Evolutionary conservation across 2,113 vertebrate genomes (phyloP), one percentile per base, ranked within the genome.

Genomic region (Cavia aperea): DNA sequence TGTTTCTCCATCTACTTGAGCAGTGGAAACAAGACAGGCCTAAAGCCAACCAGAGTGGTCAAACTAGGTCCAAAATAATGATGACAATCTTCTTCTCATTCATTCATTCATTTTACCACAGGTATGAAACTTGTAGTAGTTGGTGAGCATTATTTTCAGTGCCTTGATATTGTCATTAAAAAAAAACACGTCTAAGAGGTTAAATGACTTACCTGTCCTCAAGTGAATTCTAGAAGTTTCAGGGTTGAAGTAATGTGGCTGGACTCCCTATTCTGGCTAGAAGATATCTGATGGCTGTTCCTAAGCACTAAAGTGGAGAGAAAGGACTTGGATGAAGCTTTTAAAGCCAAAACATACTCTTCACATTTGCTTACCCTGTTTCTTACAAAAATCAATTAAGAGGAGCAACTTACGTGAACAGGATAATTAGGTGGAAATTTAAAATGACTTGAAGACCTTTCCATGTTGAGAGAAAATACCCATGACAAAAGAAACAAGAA

Each of bases 151-250:
- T 46, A 33, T 23, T 43, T 15, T 78, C 39, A 24, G 31, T 12
- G 46, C 39, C 31, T 66, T 90, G 39, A 72, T 2, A 8, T 82
- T 81, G 49, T 62, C 46, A 21, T 9, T 31, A n/a, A 33, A 70
- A 43, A 70, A 85, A 70, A 85, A 33, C 31, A 43, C 11, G 39
- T 75, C 63, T 5, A 31, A 49, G 66, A 68, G 2, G 26, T 78
- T 70, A 79, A 46, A 16, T 3, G n/a, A 81, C 72, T 78, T 77
- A 1, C 0, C 0, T 68, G 86, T 66, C 70, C 56, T 68, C 36
- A 46, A 39, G 36, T 60, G 26, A 39, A 82, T 86, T 90, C 83
- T 78, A 43, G 65, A 90, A 85, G 75, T 91, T 33, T 14, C 81
- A 68, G 81, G 39, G 26, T 49, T 62, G 70, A 29, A 43, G 14